phyloP scores from a whole-genome alignment of 2,888 invertebrate species.

The Dicranocentrus wangi region DNA sequence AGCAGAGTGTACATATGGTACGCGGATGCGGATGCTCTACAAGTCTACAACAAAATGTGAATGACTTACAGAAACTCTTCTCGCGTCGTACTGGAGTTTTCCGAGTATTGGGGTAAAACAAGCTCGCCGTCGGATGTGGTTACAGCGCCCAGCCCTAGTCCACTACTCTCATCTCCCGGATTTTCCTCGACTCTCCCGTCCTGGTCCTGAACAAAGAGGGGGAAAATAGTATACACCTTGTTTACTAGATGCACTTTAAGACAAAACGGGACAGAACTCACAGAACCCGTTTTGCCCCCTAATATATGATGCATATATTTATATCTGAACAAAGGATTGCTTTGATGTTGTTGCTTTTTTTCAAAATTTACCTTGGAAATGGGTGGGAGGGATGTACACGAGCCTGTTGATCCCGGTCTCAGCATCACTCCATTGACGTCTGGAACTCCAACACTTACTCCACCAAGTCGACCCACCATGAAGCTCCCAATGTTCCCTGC shows the following conservation, averaged over 20 bases:
- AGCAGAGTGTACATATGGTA: too few relatives aligned
- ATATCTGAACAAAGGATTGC: too few relatives aligned
- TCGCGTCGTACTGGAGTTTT: conserved; percentile 66
- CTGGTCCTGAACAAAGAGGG: conserved; percentile 57
- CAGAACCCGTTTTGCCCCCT: too few relatives aligned
- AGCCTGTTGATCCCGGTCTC: conserved; percentile 74
- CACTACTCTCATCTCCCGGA: conserved; percentile 68
- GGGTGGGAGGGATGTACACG: conserved; percentile 73
- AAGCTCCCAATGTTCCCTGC: conserved; percentile 74
- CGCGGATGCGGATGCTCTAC: too few relatives aligned
- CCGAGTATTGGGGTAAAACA: conserved; percentile 60
- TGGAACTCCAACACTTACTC: conserved; percentile 73
- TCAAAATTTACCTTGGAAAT: conserved; percentile 72
- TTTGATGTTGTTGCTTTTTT: too few relatives aligned
- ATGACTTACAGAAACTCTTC: conserved; percentile 76
- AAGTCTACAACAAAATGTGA: not conserved
- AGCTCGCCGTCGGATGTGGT: conserved; percentile 52
- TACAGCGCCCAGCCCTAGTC: conserved; percentile 26
- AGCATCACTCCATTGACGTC: conserved; percentile 73
- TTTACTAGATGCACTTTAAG: too few relatives aligned
- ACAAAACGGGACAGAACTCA: too few relatives aligned
- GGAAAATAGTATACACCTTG: not conserved
- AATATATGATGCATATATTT: too few relatives aligned
- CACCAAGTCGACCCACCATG: conserved; percentile 74
- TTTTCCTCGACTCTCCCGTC: conserved; percentile 67